Evolutionary conservation across 2,888 invertebrate species (phyloP).

Genomic region (Lysandra bellargus): DNA sequence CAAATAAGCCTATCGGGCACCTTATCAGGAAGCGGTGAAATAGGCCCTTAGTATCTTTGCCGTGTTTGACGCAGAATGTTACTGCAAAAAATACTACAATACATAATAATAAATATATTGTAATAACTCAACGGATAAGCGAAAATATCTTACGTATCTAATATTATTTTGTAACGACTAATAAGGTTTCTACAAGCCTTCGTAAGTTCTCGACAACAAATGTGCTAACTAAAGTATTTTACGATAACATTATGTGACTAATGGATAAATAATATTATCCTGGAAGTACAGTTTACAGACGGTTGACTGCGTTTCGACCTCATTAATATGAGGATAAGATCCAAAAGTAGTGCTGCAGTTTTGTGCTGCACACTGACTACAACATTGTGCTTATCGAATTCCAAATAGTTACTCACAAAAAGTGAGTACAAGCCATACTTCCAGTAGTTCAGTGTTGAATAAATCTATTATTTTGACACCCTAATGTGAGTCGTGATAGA

Average conservation of each 20-base stretch:
- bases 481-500: no score
- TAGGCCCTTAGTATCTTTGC: no score
- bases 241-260: neutral
- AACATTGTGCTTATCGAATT: neutral
- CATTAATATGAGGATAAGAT: neutral
- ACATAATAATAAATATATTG: neutral
- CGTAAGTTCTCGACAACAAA: neutral
- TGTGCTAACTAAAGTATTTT: neutral
- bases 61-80: no score
- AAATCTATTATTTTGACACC: no score
- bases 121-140: neutral
- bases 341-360: neutral
- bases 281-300: neutral
- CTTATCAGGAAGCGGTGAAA: no score
- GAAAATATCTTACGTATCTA: neutral
- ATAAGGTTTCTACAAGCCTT: neutral
- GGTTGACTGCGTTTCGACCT: neutral
- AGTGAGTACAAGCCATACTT: no score
- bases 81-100: neutral
- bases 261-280: neutral
- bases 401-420: neutral
- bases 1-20: no score
- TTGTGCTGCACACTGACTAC: neutral
- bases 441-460: no score
- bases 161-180: neutral